Evolutionary conservation across 1,140 invertebrate genomes (phyloP).

Genomic region (Panagrolaimus sp.): DNA sequence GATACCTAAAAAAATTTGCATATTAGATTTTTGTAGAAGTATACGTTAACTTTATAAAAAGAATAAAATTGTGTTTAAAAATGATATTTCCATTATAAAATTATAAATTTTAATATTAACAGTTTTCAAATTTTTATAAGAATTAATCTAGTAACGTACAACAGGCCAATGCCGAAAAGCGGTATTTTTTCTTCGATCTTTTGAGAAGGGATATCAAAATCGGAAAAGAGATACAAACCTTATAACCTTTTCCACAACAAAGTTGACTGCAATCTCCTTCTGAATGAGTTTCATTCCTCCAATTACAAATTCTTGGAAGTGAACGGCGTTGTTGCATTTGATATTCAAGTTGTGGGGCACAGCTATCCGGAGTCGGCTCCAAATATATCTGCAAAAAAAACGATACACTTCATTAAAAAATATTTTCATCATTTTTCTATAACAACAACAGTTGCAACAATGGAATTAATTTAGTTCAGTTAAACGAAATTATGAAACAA

Average conservation of each 20-base stretch:
- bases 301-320: conserved; percentile 59
- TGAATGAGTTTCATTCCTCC: conserved; percentile 70
- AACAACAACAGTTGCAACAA: not conserved
- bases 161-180: too few species aligned
- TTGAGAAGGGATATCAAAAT: too few species aligned
- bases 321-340: conserved; percentile 48
- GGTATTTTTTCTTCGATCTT: too few species aligned
- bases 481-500: not conserved
- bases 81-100: too few species aligned
- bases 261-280: conserved; percentile 73
- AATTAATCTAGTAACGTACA: too few species aligned
- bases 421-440: not conserved
- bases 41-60: too few species aligned
- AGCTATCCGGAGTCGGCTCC: conserved; percentile 78
- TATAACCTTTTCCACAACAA: conserved; percentile 82
- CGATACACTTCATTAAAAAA: not conserved
- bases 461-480: not conserved
- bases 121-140: too few species aligned
- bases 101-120: too few species aligned
- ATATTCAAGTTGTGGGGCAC: conserved; percentile 57
- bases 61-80: too few species aligned
- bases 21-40: too few species aligned
- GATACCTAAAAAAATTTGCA: conserved; percentile 67
- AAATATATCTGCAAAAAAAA: conserved; percentile 64
- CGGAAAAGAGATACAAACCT: too few species aligned